A percentile compares a stretch with the other conserved stretches of the same genome.
These are phyloP conservation scores for Sinonovacula constricta DNA, from an alignment of 1,140 invertebrate genomes.

Conservation along the genomic window DNA sequence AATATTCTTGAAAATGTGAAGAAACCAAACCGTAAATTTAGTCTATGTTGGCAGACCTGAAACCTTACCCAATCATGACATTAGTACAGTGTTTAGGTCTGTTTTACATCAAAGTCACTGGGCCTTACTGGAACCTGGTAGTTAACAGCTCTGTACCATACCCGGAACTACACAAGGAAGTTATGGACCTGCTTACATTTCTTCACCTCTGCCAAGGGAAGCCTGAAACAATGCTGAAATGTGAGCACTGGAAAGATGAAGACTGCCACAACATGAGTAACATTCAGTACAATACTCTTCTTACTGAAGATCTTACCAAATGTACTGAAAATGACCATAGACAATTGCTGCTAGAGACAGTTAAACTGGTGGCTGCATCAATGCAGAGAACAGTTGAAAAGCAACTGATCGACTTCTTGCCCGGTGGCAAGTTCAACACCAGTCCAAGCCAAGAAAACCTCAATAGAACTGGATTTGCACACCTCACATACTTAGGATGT, in stretches of 20 bases:
- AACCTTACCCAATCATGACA: neutral
- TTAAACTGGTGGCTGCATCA: neutral
- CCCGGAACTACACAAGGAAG: neutral
- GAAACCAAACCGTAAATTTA: conserved; percentile 18
- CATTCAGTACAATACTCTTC: neutral
- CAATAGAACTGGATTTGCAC: neutral
- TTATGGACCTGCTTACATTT: neutral
- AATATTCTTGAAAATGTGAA: conserved; percentile 8
- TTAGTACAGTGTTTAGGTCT: conserved; percentile 9
- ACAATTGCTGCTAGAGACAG: too few species aligned
- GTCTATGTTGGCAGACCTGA: conserved; percentile 32
- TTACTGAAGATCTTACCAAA: neutral
- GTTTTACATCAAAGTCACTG: conserved; percentile 24
- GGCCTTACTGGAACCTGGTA: conserved; percentile 33
- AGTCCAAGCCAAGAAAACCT: neutral
- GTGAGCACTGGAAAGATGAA: neutral
- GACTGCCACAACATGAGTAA: neutral
- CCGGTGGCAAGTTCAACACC: neutral
- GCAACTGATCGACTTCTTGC: conserved; percentile 3
- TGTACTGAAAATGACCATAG: too few species aligned
- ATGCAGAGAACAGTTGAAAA: neutral
- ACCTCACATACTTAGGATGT: conserved; percentile 3
- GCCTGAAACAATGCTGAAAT: neutral
- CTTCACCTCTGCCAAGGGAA: too few species aligned
- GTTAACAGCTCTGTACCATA: conserved; percentile 11